A percentile compares a stretch with the other conserved stretches of the same genome.
Conservation (phyloP, 2,797 vertebrate genomes). For the Zalophus californianus region DNA sequence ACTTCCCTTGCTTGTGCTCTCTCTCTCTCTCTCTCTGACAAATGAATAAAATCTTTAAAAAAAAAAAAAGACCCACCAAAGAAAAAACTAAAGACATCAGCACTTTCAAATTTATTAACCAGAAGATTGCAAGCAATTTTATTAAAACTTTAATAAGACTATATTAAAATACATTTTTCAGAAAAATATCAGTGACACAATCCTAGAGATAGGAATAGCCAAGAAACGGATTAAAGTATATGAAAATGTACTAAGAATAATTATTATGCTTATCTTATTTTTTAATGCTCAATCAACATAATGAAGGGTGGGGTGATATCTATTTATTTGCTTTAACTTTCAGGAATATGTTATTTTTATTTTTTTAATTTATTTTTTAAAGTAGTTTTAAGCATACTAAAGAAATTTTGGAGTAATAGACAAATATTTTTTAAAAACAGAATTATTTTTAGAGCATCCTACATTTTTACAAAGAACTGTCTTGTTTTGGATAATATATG, state of each 20-base stretch:
- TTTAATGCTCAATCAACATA: neutral
- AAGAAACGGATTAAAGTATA: constrained; percentile 8
- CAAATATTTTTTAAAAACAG: neutral
- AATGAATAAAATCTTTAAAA: too few species aligned
- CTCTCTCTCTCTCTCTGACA: too few species aligned
- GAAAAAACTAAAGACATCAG: neutral
- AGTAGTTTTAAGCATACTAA: neutral
- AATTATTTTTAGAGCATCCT: neutral
- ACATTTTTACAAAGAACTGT: neutral
- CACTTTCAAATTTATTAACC: neutral
- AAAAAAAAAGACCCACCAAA: too few species aligned
- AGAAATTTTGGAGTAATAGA: neutral
- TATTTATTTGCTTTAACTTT: neutral
- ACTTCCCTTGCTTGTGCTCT: too few species aligned
- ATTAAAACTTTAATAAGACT: constrained; percentile 2
- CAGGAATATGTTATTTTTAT: neutral
- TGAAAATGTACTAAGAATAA: neutral
- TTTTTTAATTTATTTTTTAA: neutral
- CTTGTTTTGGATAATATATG: neutral
- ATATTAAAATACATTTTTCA: neutral
- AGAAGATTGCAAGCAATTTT: neutral
- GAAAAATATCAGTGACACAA: neutral
- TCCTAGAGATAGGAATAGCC: neutral
- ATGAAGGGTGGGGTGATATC: neutral
- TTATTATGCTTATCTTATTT: neutral